Evolutionary conservation across 2,113 vertebrate species (phyloP), one percentile per base, ranked within the genome.

Genomic region (Sphaerodactylus townsendi): DNA sequence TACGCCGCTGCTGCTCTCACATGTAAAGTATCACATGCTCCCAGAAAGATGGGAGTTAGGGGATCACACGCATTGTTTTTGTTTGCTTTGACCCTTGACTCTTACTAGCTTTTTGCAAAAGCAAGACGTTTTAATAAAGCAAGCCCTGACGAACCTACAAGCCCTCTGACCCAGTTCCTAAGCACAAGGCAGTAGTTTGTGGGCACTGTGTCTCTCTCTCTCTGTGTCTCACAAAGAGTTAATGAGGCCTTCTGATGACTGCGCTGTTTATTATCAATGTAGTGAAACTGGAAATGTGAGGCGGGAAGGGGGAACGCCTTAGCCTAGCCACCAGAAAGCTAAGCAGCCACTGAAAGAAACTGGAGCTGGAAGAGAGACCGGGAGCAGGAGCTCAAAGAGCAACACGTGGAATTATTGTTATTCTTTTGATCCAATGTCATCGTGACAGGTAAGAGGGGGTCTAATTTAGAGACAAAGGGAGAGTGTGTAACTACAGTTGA

Each of bases 231-330:
- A 64, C 76, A 19, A 89, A 59, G 91, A 92, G 93, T 94, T 93
- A 94, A 93, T 0, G 5, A 66, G 5, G 4, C 5, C 30, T 44
- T 17, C 72, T 39, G 85, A 70, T 82, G 14, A 90, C 78, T 64
- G 21, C 10, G 64, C 72, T 56, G 62, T 78, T 89, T 62, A 56
- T 77, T 37, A 11, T 21, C 64, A 2, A 65, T 25, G 87, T 23
- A 35, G 91, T 85, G 68, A 4, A 85, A 92, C 92, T 93, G 94
- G 94, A 94, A 95, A 94, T 86, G 93, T 87, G 93, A 95, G 92
- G 89, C 73, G 46, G 87, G 90, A 73, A 79, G 72, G 92, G n/a
- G 90, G 69, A 90, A 89, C 91, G 92, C 94, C 94, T 89, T 84
- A 46, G 76, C 21, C 69, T 68, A n/a, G 46, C 53, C 84, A 85